Base-by-base conservation (phyloP, 2,797 vertebrate genomes). In the Psittacula derbiana region DNA sequence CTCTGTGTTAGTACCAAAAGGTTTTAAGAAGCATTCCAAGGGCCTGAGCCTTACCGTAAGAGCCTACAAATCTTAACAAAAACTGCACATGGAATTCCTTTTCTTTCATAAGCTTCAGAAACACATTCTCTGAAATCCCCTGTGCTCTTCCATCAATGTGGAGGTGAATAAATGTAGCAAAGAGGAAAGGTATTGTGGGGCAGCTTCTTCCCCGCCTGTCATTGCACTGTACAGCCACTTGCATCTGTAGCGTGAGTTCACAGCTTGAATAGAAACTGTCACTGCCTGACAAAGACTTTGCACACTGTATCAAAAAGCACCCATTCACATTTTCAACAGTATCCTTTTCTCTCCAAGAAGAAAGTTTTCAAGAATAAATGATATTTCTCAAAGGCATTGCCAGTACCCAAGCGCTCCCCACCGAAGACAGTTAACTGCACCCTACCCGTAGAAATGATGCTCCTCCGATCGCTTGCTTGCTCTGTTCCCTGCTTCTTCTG, bases 401-500 rank as follows among this genome's bases (percentile, higher is more conserved):
- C 60, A 55, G 67, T 7, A 75, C 80, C 96, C 86, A 61, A 78
- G 57, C 6, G 1, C 30, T 78, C 47, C 90, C 94, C 95, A 46
- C 0, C 0, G 0, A 92, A 95, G 88, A 95, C 50, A 93, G 86
- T 33, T 80, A 90, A 84, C 90, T 0, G 7, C 83, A 65, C 90
- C 96, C 93, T 96, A 95, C 90, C 96, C 83, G 78, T 28, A 81
- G 93, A 88, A 94, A 96, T 71, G 90, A 69, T 15, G 96, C 78
- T 96, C 71, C 94, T 97, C 91, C 57, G 27, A 88, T 11, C 2
- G 10, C 91, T 81, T 81, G 92, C 87, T 96, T 81, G 92, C 87
- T 96, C 91, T 94, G 85, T 96, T 96, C 93, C 94, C 93, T 93
- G 92, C 89, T 95, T 69, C 96, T 88, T 96, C 93, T 90, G 92